Evolutionary conservation across 2,113 vertebrate species (phyloP).

Genomic region (Asarcornis scutulata): DNA sequence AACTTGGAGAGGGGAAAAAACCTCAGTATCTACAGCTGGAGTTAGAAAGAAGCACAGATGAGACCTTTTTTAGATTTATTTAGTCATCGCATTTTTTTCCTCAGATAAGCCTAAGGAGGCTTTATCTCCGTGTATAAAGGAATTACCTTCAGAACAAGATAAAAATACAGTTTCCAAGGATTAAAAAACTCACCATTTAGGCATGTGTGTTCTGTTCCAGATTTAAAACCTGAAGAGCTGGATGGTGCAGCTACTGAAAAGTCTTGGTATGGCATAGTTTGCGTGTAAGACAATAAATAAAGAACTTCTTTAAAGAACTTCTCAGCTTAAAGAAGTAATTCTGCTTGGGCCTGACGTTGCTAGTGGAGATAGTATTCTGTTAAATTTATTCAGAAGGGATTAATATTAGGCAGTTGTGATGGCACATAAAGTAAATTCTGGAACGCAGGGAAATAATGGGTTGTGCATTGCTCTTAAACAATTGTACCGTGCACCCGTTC

Average conservation of each 20-base stretch:
- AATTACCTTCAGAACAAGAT: constrained; percentile 12
- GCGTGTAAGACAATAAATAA: background rate
- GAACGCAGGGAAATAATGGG: background rate
- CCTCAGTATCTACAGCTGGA: background rate
- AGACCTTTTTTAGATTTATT: background rate
- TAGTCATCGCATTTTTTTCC: background rate
- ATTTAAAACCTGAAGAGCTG: constrained; percentile 6
- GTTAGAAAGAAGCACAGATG: background rate
- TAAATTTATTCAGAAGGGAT: background rate
- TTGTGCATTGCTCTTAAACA: background rate
- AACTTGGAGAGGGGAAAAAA: background rate
- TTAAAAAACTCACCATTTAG: background rate
- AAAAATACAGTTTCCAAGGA: constrained; percentile 24
- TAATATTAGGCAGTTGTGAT: background rate
- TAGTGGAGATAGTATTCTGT: background rate
- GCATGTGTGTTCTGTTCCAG: background rate
- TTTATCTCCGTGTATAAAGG: constrained; percentile 7
- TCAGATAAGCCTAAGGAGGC: background rate
- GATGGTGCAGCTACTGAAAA: background rate
- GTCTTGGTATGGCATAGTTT: background rate
- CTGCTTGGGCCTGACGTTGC: background rate
- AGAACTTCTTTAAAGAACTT: background rate
- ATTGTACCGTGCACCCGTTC: background rate
- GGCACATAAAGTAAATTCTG: background rate
- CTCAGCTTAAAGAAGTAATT: background rate